Evolutionary conservation across 2,888 invertebrate species (phyloP).

Genomic region (Celastrina argiolus): DNA sequence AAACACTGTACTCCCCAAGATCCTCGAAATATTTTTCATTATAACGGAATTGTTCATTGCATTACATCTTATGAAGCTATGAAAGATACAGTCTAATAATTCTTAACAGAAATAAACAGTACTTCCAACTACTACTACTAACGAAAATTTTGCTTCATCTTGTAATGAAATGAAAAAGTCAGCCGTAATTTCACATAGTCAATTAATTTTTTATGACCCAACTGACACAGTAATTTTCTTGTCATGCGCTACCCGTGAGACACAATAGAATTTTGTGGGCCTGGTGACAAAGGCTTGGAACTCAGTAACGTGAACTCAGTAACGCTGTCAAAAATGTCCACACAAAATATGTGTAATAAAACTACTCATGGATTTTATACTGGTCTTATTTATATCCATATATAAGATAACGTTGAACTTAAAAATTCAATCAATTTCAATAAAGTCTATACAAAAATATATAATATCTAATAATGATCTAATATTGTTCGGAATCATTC

Average conservation of each 20-base stretch:
- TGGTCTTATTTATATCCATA: background rate
- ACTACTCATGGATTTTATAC: background rate
- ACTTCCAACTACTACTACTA: no score
- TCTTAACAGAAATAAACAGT: no score
- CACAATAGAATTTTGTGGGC: conserved; percentile 4
- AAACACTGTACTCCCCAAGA: no score
- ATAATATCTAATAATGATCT: no score
- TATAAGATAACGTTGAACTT: background rate
- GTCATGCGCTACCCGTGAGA: background rate
- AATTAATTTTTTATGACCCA: conserved; percentile 4
- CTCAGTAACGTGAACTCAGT: background rate
- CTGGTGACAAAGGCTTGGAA: conserved; percentile 3
- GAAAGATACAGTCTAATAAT: no score
- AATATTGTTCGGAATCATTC: no score
- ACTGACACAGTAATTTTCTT: background rate
- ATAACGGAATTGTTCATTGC: no score
- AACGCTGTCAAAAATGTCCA: conserved; percentile 6
- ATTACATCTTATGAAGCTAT: no score
- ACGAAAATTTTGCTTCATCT: background rate
- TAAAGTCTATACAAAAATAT: no score
- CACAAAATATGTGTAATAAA: conserved; percentile 3
- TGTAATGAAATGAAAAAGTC: background rate
- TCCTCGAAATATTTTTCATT: no score
- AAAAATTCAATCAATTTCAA: no score
- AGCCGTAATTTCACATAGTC: conserved; percentile 5